A percentile compares a stretch with the other conserved stretches of the same genome.
These are phyloP conservation scores for Acrocephalus scirpaceus DNA, from an alignment of 2,797 vertebrate species.

Conservation along the genomic window DNA sequence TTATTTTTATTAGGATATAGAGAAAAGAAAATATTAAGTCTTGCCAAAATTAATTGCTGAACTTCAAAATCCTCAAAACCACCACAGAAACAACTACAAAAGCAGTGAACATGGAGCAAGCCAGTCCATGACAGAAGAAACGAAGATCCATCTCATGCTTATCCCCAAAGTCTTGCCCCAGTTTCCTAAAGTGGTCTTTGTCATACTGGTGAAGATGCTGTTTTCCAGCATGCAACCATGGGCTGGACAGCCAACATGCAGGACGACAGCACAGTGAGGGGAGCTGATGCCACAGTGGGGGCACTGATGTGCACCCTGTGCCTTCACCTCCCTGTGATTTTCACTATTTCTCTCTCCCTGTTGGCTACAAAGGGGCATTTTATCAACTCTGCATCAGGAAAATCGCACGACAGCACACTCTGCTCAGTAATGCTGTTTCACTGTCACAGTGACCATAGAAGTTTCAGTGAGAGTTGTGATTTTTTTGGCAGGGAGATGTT, in stretches of 20 bases:
- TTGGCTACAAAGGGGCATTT: neutral
- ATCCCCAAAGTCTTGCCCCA: neutral
- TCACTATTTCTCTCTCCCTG: neutral
- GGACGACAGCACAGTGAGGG: neutral
- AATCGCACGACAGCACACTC: neutral
- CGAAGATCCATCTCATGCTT: neutral
- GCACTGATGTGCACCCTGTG: accelerated
- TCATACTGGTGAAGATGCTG: neutral
- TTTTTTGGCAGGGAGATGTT: constrained; percentile 52
- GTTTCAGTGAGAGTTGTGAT: neutral
- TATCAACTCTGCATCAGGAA: neutral
- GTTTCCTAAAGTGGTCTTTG: neutral
- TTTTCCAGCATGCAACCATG: accelerated
- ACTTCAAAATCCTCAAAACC: neutral
- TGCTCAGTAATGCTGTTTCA: neutral
- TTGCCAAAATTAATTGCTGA: neutral
- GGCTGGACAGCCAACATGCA: accelerated
- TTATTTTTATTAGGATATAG: neutral
- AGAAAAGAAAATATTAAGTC: neutral
- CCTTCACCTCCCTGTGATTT: neutral
- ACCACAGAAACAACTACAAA: neutral
- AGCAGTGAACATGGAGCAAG: neutral
- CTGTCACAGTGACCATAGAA: constrained; percentile 1
- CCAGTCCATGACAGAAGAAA: neutral
- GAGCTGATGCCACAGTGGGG: neutral